These are phyloP conservation scores for Neostethus bicornis DNA, from an alignment of 2,797 vertebrate genomes.

Conservation along the genomic window DNA sequence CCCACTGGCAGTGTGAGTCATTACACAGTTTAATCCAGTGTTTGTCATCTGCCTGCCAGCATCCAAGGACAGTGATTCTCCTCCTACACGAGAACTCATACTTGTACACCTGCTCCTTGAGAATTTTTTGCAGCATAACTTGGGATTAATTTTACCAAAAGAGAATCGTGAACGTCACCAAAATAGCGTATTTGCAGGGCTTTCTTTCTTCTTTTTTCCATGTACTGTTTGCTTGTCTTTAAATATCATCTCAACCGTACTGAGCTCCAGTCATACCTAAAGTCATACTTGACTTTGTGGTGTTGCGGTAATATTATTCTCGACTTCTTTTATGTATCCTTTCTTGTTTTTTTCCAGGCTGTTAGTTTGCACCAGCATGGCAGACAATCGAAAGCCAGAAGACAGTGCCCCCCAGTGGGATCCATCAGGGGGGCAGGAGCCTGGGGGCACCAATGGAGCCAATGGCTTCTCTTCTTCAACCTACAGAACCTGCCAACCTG, in stretches of 20 bases:
- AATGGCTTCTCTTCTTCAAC: constrained; percentile 89
- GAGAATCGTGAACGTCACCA: constrained; percentile 50
- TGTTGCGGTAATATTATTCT: too few species aligned
- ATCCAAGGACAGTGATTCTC: constrained; percentile 52
- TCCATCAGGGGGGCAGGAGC: constrained; percentile 83
- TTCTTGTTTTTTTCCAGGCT: constrained; percentile 48
- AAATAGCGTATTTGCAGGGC: constrained; percentile 27
- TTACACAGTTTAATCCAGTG: constrained; percentile 51
- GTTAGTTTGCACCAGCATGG: constrained; percentile 83
- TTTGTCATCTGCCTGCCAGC: constrained; percentile 43
- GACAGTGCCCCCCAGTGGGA: constrained; percentile 91
- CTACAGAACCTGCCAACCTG: constrained; percentile 83
- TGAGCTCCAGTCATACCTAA: constrained; percentile 19
- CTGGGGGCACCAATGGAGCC: constrained; percentile 84
- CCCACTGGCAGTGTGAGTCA: constrained; percentile 37
- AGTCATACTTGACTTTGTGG: too few species aligned
- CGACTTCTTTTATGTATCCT: too few species aligned
- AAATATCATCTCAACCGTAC: constrained; percentile 20
- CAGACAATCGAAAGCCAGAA: constrained; percentile 94
- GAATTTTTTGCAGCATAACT: constrained; percentile 40
- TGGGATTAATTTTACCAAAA: constrained; percentile 48
- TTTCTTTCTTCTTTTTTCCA: constrained; percentile 24
- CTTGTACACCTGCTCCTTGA: constrained; percentile 19
- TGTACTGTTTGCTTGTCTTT: constrained; percentile 18
- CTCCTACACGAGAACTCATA: constrained; percentile 32